Conservation (phyloP, 2,888 invertebrate genomes). For the Leptopilina myrica region DNA sequence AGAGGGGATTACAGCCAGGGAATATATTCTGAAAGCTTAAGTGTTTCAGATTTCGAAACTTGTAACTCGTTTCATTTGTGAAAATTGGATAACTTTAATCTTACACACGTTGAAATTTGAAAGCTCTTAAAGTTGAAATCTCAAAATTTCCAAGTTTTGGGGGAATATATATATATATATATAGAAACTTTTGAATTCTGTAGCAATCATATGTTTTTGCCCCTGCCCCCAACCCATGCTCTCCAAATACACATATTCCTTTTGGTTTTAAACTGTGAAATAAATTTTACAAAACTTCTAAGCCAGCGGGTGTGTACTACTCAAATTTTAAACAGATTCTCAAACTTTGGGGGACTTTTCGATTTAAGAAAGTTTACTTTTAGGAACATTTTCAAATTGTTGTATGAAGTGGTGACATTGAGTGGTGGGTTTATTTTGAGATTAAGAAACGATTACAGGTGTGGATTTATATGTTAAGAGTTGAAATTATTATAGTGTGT, state of each 20-base stretch:
- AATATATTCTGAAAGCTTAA: neutral
- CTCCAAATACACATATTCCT: neutral
- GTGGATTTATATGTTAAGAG: no score
- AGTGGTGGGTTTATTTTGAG: no score
- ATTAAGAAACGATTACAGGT: no score
- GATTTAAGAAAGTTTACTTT: neutral
- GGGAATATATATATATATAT: neutral
- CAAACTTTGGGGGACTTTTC: neutral
- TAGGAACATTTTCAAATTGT: neutral
- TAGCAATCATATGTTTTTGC: neutral
- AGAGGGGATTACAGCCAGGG: neutral
- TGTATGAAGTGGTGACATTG: no score
- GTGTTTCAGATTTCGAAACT: slow-evolving; percentile 10
- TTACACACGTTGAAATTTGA: neutral
- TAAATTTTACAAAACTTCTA: neutral
- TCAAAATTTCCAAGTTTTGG: neutral
- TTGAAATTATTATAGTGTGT: no score
- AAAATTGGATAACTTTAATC: slow-evolving; percentile 16
- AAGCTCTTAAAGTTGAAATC: slow-evolving; percentile 6
- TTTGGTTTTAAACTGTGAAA: neutral
- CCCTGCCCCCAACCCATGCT: neutral
- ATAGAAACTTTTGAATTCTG: neutral
- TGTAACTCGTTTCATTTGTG: neutral
- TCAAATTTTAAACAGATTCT: neutral
- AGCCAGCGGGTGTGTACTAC: neutral